Evolutionary conservation across 1,140 invertebrate genomes (phyloP), one percentile per base, ranked within the genome.

Genomic region (Halyomorpha halys): DNA sequence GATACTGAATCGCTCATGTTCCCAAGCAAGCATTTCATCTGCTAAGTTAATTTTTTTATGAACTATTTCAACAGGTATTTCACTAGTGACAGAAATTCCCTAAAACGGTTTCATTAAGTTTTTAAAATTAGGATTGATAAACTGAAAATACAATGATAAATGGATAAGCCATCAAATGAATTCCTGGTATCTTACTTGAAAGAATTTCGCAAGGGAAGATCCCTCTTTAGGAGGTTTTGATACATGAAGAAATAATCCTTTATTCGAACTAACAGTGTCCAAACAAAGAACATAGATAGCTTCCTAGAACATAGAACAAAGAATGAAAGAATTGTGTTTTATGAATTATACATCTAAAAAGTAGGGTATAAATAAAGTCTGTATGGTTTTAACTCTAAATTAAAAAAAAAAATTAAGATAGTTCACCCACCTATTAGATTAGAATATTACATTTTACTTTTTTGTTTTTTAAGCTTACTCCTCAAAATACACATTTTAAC

Each of bases 21-120:
- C 95, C 96, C 96, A 99, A 0, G 91, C 89, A 34, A 98, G 74
- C 62, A 85, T 80, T 63, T 94, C 90, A 61, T 97, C 92, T 1
- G 91, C 92, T n/a, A 98, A 76, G 79, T 97, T 97, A 68, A 98
- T 98, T 78, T 98, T 98, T 75, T 97, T 97, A 71, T 97, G 94
- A 15, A 94, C 80, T 59, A 91, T 82, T 69, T 91, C 84, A 25
- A 94, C 80, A 51, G 23, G 72, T 5, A 77, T 70, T 18, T 76
- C 69, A 8, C 83, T 77, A 0, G 76, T 23, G 75, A 70, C 72
- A 84, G 83, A 18, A 87, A 72, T 68, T 84, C 79, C 73, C 75
- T 25, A 39, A 39, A 39, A 39, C 27, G 11, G 11, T 39, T 6
- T 39, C 11, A 49, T 18, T 11, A 18, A 19, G 2, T 11, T 49